Evolutionary conservation across 2,888 invertebrate species (phyloP), one percentile per base, ranked within the genome.

Genomic region (Tolmerus cingulatus): DNA sequence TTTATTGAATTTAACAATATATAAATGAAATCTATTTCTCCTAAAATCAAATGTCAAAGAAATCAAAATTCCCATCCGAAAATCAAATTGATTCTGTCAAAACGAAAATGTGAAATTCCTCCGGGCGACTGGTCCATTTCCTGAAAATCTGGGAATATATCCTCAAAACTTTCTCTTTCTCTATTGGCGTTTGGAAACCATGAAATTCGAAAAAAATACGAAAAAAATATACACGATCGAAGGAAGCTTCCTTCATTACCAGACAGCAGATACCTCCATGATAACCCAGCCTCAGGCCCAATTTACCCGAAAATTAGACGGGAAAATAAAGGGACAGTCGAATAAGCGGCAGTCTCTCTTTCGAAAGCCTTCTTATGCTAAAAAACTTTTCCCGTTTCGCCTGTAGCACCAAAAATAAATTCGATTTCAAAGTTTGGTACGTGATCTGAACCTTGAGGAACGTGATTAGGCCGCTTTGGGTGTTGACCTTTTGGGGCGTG

Each of bases 401-500:
- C 77, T 51, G 77, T 51, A 86, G 86, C 77, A 86, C 76, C 51
- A 77, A 51, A 77, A 86, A 76, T 86, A 86, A 86, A 86, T 86
- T 86, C 86, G 86, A 86, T 82, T 87, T 87, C 87, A 82, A 76
- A 84, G 57, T 84, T 84, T 84, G 87, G 76, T 74, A 87, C 87
- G 87, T 87, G 87, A 87, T 87, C 87, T 74, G 84, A 87, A 84
- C 84, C 84, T 77, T 87, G 51, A 77, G 82, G 76, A 84, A 87
- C 87, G 87, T 87, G 87, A 87, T 87, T 87, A 87, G 87, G 87
- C 87, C 78, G 78, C 86, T 86, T 57, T 79, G 55, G 86, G 51
- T 86, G 76, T 74, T 37, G 76, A 77, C 76, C 76, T 76, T 77
- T 55, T 77, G 30, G 77, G 74, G 37, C 30, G 77, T 84, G 30